A percentile compares a stretch with the other conserved stretches of the same genome.
Conservation (phyloP, 2,113 vertebrate genomes). For the Paradisaea rubra region DNA sequence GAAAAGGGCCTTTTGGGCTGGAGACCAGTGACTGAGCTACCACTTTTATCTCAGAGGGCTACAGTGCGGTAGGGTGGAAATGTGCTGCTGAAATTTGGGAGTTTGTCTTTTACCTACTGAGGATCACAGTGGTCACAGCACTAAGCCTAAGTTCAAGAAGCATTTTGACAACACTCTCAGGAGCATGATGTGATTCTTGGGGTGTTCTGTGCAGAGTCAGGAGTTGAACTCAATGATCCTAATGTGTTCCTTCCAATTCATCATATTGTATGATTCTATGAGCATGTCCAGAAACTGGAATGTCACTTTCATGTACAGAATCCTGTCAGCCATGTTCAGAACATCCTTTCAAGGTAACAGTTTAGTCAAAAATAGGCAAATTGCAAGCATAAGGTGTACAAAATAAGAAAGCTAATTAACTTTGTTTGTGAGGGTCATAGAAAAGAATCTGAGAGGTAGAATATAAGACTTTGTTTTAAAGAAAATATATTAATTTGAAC, state of each 20-base stretch:
- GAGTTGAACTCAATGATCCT: neutral
- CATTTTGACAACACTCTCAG: neutral
- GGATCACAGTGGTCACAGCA: neutral
- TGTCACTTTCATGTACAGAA: neutral
- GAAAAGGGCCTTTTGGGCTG: neutral
- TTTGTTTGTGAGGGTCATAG: neutral
- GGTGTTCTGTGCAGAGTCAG: neutral
- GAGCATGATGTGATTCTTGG: fast-evolving
- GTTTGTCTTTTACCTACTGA: neutral
- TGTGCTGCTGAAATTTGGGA: neutral
- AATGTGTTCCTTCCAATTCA: neutral
- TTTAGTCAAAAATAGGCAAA: neutral
- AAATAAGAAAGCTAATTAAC: neutral
- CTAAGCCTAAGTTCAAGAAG: neutral
- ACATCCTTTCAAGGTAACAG: neutral
- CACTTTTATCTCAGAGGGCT: neutral
- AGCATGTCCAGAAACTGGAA: neutral
- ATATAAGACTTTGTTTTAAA: neutral
- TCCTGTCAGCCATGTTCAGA: neutral
- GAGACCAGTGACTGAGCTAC: neutral
- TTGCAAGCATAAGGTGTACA: neutral
- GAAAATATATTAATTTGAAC: neutral
- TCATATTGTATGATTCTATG: neutral
- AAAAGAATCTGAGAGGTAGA: neutral
- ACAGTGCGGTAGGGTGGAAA: fast-evolving